These are phyloP conservation scores for Esperia sulphurella DNA, from an alignment of 2,888 invertebrate species.

Conservation along the genomic window DNA sequence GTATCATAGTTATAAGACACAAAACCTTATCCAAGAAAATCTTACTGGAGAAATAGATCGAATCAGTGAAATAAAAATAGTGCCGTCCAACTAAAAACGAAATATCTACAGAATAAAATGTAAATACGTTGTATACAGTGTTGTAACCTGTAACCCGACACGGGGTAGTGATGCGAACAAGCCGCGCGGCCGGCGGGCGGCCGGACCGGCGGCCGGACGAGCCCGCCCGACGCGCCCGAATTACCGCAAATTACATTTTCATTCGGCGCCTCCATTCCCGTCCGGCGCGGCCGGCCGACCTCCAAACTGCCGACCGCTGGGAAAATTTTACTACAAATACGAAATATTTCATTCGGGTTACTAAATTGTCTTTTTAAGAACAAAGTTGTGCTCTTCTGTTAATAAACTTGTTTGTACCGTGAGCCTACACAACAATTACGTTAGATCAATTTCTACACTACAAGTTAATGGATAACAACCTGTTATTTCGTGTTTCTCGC, in stretches of 20 bases:
- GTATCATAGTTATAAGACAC: too few species aligned
- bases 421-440: too few species aligned
- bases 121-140: conserved; percentile 6
- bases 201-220: conserved; percentile 5
- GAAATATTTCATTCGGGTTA: background rate
- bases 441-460: too few species aligned
- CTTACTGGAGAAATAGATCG: too few species aligned
- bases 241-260: conserved; percentile 70
- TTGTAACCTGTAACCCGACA: background rate
- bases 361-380: background rate
- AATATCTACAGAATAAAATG: background rate
- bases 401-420: background rate
- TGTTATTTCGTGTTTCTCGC: too few species aligned
- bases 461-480: too few species aligned
- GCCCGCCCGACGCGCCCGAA: conserved; percentile 40
- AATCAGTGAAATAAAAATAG: background rate
- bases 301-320: background rate
- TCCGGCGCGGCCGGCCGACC: background rate
- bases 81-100: too few species aligned
- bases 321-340: background rate
- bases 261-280: conserved; percentile 38
- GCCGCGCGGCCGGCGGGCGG: conserved; percentile 19
- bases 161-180: conserved; percentile 40
- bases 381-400: background rate
- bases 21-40: too few species aligned